Conservation (phyloP, 2,113 vertebrate genomes). For the Ranitomeya imitator region DNA sequence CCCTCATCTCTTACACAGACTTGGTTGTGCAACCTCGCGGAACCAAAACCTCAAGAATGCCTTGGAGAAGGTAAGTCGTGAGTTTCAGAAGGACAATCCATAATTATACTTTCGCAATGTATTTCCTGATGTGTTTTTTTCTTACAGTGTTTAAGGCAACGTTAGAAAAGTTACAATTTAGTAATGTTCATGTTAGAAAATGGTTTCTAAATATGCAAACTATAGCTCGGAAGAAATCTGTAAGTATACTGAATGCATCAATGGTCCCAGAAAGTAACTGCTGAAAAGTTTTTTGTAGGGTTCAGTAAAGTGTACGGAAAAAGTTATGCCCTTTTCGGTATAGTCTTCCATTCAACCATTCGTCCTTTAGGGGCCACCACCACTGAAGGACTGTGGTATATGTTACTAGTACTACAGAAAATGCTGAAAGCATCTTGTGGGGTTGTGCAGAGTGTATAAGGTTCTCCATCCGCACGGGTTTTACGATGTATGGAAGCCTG, state of each 20-base stretch:
- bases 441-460: neutral
- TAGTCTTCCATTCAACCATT: neutral
- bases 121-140: neutral
- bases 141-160: neutral
- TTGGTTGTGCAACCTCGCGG: constrained; percentile 60
- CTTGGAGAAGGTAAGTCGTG: constrained; percentile 44
- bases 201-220: neutral
- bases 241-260: neutral
- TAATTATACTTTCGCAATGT: neutral
- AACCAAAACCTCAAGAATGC: constrained; percentile 50
- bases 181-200: neutral
- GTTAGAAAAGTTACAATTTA: neutral
- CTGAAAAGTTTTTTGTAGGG: neutral
- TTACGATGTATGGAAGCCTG: neutral
- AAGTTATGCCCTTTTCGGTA: neutral
- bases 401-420: too few species aligned
- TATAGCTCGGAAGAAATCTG: neutral
- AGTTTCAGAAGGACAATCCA: neutral
- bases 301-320: neutral
- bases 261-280: neutral
- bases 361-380: neutral
- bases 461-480: neutral
- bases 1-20: constrained; percentile 26
- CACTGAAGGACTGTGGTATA: neutral
- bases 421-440: neutral